A percentile compares a stretch with the other conserved stretches of the same genome.
Evolutionary conservation across 2,888 invertebrate species (phyloP).

Genomic region (Anoplius nigerrimus): DNA sequence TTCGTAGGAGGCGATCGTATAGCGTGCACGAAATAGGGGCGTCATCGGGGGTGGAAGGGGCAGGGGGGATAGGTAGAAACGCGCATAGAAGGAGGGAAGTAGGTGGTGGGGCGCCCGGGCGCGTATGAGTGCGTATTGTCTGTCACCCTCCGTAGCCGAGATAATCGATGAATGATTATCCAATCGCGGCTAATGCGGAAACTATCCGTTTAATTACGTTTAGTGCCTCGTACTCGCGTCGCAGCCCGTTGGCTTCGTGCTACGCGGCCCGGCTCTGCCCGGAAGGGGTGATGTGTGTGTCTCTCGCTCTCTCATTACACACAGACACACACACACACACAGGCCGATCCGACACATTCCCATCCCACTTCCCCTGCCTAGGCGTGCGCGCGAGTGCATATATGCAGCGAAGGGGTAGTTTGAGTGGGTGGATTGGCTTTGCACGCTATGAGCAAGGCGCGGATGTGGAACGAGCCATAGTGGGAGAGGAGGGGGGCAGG

Average conservation of each 20-base stretch:
- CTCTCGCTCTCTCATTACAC: neutral
- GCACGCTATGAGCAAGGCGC: conserved; percentile 13
- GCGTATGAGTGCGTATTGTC: conserved; percentile 47
- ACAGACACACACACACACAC: too few relatives aligned
- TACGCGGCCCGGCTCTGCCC: conserved; percentile 35
- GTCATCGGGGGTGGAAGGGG: too few relatives aligned
- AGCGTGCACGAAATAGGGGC: too few relatives aligned
- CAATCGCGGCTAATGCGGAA: conserved; percentile 74
- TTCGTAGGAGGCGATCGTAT: too few relatives aligned
- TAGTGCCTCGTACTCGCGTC: conserved; percentile 64
- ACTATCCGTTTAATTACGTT: conserved; percentile 74
- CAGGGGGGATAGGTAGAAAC: too few relatives aligned
- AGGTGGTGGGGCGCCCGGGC: conserved; percentile 54
- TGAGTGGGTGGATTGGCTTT: conserved; percentile 5
- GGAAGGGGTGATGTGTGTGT: conserved; percentile 17
- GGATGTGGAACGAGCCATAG: too few relatives aligned
- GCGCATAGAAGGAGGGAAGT: conserved; percentile 31
- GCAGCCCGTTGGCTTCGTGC: conserved; percentile 56
- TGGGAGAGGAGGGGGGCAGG: conserved; percentile 14
- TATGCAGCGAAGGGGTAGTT: neutral
- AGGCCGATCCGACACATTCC: too few relatives aligned
- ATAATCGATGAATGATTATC: conserved; percentile 74
- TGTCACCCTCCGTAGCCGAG: conserved; percentile 56
- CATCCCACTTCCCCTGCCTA: too few relatives aligned
- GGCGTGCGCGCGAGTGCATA: conserved; percentile 10